Evolutionary conservation across 1,140 invertebrate species (phyloP).

Genomic region (Drosophila busckii): DNA sequence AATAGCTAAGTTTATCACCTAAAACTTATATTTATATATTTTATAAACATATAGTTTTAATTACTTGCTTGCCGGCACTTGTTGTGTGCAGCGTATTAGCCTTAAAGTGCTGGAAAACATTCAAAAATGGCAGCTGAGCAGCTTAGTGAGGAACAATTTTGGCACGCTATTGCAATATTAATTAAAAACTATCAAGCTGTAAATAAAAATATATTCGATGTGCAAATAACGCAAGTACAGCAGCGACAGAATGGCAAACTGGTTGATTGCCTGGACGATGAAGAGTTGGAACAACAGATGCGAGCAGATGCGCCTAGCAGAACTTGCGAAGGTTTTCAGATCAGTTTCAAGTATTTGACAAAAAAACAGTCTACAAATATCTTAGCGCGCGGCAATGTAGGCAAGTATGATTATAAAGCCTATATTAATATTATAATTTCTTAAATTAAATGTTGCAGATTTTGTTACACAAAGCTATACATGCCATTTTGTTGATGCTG

Average conservation of each 20-base stretch:
- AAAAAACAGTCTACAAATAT: conserved; percentile 52
- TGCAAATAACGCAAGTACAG: conserved; percentile 40
- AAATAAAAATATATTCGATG: conserved; percentile 71
- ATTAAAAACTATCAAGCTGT: conserved; percentile 67
- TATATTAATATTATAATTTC: too few species aligned
- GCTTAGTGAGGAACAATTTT: conserved; percentile 54
- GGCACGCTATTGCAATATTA: conserved; percentile 56
- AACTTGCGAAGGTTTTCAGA: conserved; percentile 38
- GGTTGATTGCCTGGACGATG: conserved; percentile 25
- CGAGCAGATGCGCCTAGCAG: not conserved
- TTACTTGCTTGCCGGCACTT: not conserved
- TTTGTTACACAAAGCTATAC: conserved; percentile 33
- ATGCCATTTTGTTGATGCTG: conserved; percentile 36
- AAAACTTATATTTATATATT: not conserved
- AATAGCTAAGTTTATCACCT: not conserved
- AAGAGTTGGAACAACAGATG: conserved; percentile 27
- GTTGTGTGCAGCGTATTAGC: conserved; percentile 13
- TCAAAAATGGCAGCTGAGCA: conserved; percentile 31
- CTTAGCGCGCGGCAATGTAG: conserved; percentile 45
- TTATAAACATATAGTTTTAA: not conserved
- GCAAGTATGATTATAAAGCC: conserved; percentile 10
- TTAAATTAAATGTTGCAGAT: conserved; percentile 20
- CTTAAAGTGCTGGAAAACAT: conserved; percentile 21
- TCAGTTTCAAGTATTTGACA: conserved; percentile 57
- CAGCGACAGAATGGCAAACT: conserved; percentile 28